Base-by-base conservation (phyloP, 2,113 vertebrate species). In the Etheostoma cragini region DNA sequence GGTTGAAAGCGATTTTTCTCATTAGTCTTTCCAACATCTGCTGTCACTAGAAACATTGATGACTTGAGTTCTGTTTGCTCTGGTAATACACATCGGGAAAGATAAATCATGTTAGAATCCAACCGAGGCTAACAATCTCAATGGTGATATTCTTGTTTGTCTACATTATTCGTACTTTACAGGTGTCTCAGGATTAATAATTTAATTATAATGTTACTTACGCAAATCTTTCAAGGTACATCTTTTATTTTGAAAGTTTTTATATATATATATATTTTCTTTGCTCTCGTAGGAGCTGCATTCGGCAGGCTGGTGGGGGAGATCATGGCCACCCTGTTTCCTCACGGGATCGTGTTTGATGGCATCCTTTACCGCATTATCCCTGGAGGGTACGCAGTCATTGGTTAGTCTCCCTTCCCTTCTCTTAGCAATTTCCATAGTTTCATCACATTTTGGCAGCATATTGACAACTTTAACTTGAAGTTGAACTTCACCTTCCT, bases 331-430 rank as follows among this genome's bases (percentile, higher is more conserved):
- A 93, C 96, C 0, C 86, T 99, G 30, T 99, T 98, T 83, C 98
- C 98, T 60, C 93, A 96, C 0, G 98, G 98, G n/a, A 98, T 99
- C 73, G 87, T 97, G 78, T 98, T 98, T 84, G 97, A 99, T 66
- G 97, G 91, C 26, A 97, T 98, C 68, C 87, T 98, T 63, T 98
- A 99, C 87, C 97, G 96, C 76, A 98, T 99, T 92, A 96, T 98
- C 85, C 98, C 98, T 35, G 98, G 98, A 91, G 98, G 97, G 77
- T 99, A 99, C 16, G 97, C 98, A 66, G 98, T 99, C 81, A 99
- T 99, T 82, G 98, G 98, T 99, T 82, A 97, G 97, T 94, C 75
- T 74, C 61, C 33, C 65, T 62, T 57, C 70, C 69, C 61, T 62
- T 57, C 33, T 65, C 47, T 49, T 0, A 26, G n/a, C 53, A 0